Evolutionary conservation across 2,797 vertebrate species (phyloP).

Genomic region (Clarias laeviceps): DNA sequence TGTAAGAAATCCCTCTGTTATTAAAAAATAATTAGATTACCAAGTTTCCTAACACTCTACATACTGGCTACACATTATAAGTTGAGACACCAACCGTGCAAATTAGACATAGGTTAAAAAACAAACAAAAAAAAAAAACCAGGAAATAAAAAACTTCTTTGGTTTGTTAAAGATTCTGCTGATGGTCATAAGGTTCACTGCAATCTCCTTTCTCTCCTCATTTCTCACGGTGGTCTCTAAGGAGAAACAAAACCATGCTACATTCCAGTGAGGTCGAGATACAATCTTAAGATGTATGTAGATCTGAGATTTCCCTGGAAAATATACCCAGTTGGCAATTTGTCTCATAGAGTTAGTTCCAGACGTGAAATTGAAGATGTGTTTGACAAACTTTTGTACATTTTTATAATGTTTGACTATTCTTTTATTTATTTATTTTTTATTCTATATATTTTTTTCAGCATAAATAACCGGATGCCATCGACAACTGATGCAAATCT

Average conservation of each 20-base stretch:
- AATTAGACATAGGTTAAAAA: slow-evolving; percentile 3
- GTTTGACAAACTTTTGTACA: background rate
- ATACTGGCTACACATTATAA: slow-evolving; percentile 42
- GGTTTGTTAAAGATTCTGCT: background rate
- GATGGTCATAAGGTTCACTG: background rate
- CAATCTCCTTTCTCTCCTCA: background rate
- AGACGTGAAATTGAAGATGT: background rate
- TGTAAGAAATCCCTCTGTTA: slow-evolving; percentile 50
- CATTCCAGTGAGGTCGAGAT: slow-evolving; percentile 8
- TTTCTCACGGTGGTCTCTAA: background rate
- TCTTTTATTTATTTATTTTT: background rate
- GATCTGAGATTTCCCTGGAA: slow-evolving; percentile 9
- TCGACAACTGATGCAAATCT: background rate
- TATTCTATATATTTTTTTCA: too few species aligned
- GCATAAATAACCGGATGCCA: background rate
- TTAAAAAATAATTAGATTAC: slow-evolving; percentile 61
- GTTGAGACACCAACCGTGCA: slow-evolving; percentile 33
- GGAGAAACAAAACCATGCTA: background rate
- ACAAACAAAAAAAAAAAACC: slow-evolving; percentile 19
- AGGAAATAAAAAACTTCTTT: slow-evolving; percentile 7
- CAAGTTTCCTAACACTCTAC: slow-evolving; percentile 40
- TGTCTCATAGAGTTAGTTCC: slow-evolving; percentile 8
- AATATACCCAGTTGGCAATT: slow-evolving; percentile 12
- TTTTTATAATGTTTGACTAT: background rate
- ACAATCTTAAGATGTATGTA: slow-evolving; percentile 5